Percentiles rank a stretch among this genome's conserved stretches.
Conservation (phyloP, 1,140 invertebrate species). For the Nautilus pompilius region DNA sequence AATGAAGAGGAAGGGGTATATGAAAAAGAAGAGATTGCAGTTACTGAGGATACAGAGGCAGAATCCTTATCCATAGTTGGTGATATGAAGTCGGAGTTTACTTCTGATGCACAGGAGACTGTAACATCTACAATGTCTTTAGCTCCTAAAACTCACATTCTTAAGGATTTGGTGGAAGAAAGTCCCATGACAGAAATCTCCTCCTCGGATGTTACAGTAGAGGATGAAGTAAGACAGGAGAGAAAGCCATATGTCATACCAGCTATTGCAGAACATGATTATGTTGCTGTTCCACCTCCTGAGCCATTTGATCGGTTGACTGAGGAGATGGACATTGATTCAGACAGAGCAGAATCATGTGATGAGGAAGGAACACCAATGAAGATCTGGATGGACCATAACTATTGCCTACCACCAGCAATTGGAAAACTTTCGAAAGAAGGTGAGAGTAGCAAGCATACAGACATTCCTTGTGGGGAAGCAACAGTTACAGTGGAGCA, state of each 20-base stretch:
- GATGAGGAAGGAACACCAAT: slow-evolving; percentile 15
- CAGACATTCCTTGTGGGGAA: not conserved
- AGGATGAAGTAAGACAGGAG: slow-evolving; percentile 12
- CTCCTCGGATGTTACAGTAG: no score
- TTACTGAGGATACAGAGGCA: not conserved
- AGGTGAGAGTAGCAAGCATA: not conserved
- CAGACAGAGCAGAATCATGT: slow-evolving; percentile 6
- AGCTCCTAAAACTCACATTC: no score
- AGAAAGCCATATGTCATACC: slow-evolving; percentile 20
- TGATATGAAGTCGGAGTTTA: no score
- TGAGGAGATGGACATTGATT: slow-evolving; percentile 32
- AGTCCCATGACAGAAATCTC: no score
- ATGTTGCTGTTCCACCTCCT: slow-evolving; percentile 28
- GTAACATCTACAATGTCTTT: no score
- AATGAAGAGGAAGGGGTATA: not conserved
- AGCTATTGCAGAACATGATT: slow-evolving; percentile 44
- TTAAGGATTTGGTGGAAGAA: no score
- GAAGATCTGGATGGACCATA: slow-evolving; percentile 48
- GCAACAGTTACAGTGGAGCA: not conserved
- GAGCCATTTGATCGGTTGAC: slow-evolving; percentile 9
- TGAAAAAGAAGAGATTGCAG: not conserved
- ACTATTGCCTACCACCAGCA: slow-evolving; percentile 43
- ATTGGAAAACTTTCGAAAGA: slow-evolving; percentile 16
- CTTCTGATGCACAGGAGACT: no score
- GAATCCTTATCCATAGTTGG: no score